Base-by-base conservation (phyloP, 2,797 vertebrate genomes). In the Vespertilio murinus region DNA sequence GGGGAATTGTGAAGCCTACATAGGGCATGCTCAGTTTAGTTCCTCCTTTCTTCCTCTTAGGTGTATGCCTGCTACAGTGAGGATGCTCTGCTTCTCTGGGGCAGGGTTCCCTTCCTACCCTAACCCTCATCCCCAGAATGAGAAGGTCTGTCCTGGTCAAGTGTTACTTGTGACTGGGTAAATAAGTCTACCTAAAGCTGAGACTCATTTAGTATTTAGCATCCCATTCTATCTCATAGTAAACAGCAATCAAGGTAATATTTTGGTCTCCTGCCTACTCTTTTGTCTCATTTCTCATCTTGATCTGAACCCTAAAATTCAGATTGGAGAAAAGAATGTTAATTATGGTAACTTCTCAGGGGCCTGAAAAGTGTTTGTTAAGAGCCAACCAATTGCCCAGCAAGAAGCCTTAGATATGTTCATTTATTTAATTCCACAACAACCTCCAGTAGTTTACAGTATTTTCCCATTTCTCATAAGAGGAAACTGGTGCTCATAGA, bases 401-500 rank as follows among this genome's bases (percentile, higher is more conserved):
- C 8, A 67, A 16, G 11, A 94, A 94, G 30, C 33, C 59, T 87
- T 28, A 65, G 6, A 8, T 30, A 40, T 59, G 8, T 84, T 69
- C 40, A 54, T 71, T 74, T 40, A 71, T 83, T 93, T 77, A 54
- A 86, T 89, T 35, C 54, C 35, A 82, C 38, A 56, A 30, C 71
- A 8, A 74, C 7, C 33, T 2, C 28, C 25, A 30, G 8, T 33
- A 75, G 7, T 81, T 65, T 18, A 22, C 6, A 23, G 74, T 87
- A 74, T 83, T 80, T 85, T 23, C 40, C 28, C 28, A 49, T 52
- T 64, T 93, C 33, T 54, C 71, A 28, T 69, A 52, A 22, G 65
- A 82, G 69, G 33, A 94, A 91, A 94, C 28, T 14, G 67, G 83
- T 45, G 38, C 49, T 79, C 56, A 75, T 64, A 91, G 42, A 95